phyloP scores from a whole-genome alignment of 2,113 vertebrate species.

The Xiphorhynchus elegans region DNA sequence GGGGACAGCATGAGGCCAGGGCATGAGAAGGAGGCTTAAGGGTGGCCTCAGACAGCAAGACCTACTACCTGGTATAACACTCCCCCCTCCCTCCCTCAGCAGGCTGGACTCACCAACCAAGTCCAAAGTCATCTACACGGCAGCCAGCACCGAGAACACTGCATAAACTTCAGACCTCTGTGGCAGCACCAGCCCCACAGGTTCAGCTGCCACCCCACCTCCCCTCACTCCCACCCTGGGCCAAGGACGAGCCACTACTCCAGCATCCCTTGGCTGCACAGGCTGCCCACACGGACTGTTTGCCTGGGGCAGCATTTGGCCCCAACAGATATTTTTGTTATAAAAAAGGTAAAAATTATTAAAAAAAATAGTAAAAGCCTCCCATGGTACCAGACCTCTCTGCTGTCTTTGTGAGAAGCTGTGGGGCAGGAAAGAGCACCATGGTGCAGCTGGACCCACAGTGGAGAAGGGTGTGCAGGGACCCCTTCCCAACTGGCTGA shows the following conservation, averaged over 20 bases:
- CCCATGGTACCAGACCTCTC: not conserved
- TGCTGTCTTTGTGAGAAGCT: not conserved
- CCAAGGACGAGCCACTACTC: not conserved
- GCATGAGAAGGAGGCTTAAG: accelerated
- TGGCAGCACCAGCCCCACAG: accelerated
- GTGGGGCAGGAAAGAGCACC: not conserved
- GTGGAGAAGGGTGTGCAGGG: accelerated
- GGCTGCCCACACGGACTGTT: not conserved
- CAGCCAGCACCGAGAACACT: slow-evolving; percentile 25
- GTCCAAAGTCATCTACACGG: slow-evolving; percentile 63
- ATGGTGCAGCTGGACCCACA: not conserved
- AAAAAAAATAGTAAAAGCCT: not conserved
- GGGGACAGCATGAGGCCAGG: accelerated
- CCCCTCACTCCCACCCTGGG: not conserved
- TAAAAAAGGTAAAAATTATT: not conserved
- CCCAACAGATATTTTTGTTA: slow-evolving; percentile 52
- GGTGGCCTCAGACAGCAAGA: not conserved
- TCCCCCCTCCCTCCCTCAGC: accelerated
- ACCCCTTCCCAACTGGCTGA: not conserved
- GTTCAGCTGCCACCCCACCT: not conserved
- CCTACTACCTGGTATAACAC: not conserved
- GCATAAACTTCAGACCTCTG: not conserved
- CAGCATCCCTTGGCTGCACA: accelerated
- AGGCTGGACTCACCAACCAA: slow-evolving; percentile 22
- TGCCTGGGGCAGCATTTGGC: not conserved